Conservation (phyloP, 2,888 invertebrate species). For the Habroteleia sp. region DNA sequence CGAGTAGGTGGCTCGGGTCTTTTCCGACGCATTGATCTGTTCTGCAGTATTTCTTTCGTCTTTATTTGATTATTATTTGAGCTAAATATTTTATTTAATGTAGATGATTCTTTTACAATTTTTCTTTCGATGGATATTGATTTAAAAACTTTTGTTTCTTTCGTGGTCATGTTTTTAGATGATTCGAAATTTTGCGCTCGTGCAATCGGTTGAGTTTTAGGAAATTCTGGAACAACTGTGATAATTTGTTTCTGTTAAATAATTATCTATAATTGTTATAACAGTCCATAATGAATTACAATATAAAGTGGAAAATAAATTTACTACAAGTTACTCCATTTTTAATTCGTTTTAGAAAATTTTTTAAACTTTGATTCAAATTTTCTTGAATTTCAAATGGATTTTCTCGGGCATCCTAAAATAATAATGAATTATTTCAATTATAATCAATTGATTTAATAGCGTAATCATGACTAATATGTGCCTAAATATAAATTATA, state of each 20-base stretch:
- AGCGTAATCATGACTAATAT: too few relatives aligned
- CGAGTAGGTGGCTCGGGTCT: conserved; percentile 46
- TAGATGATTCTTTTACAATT: not conserved
- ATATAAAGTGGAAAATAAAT: not conserved
- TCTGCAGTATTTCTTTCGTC: conserved; percentile 2
- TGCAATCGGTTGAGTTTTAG: conserved; percentile 49
- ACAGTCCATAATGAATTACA: not conserved
- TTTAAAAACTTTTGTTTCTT: not conserved
- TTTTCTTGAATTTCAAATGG: conserved; percentile 61
- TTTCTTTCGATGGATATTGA: not conserved
- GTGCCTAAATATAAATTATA: too few relatives aligned
- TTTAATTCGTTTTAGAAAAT: conserved; percentile 69
- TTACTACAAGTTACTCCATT: conserved; percentile 43
- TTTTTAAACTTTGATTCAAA: conserved; percentile 67
- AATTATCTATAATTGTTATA: too few relatives aligned
- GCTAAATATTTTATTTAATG: not conserved
- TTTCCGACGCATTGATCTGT: conserved; percentile 46
- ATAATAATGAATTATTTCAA: not conserved
- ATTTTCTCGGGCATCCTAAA: conserved; percentile 36
- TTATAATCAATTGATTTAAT: too few relatives aligned
- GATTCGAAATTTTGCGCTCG: not conserved
- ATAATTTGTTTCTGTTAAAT: too few relatives aligned
- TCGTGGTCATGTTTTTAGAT: conserved; percentile 4
- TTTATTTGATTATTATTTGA: not conserved
- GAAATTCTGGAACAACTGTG: conserved; percentile 61